Percentiles rank a stretch among this genome's conserved stretches.
Conservation (phyloP, 2,113 vertebrate genomes). For the Rallus limicola region DNA sequence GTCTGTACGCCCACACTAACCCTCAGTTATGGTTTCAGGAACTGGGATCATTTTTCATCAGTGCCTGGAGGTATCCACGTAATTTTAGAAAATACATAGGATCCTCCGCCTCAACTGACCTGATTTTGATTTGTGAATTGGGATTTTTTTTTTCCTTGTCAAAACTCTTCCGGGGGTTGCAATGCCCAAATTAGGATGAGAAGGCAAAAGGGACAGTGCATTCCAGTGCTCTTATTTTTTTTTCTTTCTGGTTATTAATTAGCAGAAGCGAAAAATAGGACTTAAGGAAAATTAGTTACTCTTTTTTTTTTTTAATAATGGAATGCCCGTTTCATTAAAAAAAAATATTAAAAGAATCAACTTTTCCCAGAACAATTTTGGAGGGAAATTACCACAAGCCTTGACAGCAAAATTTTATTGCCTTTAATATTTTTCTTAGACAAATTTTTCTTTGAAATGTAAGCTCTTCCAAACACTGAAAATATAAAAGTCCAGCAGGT, state of each 20-base stretch:
- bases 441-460: not conserved
- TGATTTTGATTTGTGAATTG: constrained; percentile 70
- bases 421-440: not conserved
- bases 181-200: constrained; percentile 59
- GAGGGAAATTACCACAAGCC: not conserved
- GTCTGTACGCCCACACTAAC: not conserved
- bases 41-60: constrained; percentile 26
- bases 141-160: constrained; percentile 46
- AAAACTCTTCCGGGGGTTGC: constrained; percentile 4
- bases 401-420: not conserved
- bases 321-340: not conserved
- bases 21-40: not conserved
- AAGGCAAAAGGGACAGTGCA: constrained; percentile 26
- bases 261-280: constrained; percentile 50
- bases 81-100: constrained; percentile 55
- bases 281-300: not conserved
- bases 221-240: not conserved
- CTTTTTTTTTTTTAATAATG: not conserved
- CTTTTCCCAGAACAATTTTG: not conserved
- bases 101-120: constrained; percentile 42
- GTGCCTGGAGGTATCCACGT: constrained; percentile 28
- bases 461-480: not conserved
- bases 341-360: not conserved
- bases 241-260: constrained; percentile 35
- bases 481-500: not conserved